Conservation (phyloP, 2,888 invertebrate genomes). For the Baronia brevicornis region DNA sequence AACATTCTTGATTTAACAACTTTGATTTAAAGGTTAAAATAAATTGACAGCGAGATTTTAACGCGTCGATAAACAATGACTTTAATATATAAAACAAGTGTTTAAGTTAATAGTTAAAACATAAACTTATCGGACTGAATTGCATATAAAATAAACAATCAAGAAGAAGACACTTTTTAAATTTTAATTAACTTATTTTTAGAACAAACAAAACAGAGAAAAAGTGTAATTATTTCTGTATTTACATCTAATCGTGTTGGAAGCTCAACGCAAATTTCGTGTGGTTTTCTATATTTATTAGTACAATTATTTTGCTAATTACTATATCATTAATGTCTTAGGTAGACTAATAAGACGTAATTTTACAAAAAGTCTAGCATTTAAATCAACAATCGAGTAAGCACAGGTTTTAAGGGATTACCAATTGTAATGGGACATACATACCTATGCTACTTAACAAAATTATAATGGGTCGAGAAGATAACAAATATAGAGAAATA, state of each 20-base stretch:
- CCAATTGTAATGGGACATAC: too few species aligned
- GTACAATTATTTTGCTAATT: conserved; percentile 30
- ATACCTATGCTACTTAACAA: too few species aligned
- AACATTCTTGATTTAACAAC: too few species aligned
- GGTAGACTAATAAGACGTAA: conserved; percentile 26
- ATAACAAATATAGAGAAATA: conserved; percentile 10
- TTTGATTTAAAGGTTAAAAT: too few species aligned
- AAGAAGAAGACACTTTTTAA: not conserved
- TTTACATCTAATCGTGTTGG: conserved; percentile 77
- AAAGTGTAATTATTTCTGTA: conserved; percentile 46
- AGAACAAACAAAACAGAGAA: not conserved
- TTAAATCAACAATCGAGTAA: too few species aligned
- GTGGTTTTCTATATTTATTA: conserved; percentile 57
- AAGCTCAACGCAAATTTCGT: conserved; percentile 76
- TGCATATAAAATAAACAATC: too few species aligned
- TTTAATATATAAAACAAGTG: conserved; percentile 8
- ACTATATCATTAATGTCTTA: conserved; percentile 33
- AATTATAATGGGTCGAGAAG: too few species aligned
- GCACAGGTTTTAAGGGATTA: too few species aligned
- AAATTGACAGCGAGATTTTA: too few species aligned
- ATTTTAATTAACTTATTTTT: not conserved
- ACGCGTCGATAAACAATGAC: too few species aligned
- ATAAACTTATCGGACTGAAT: too few species aligned
- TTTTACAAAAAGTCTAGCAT: conserved; percentile 7
- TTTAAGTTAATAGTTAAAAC: conserved; percentile 1